Percentiles rank a stretch among this genome's conserved stretches.
Conservation (phyloP, 2,888 invertebrate genomes). For the Macroteleia sp. region DNA sequence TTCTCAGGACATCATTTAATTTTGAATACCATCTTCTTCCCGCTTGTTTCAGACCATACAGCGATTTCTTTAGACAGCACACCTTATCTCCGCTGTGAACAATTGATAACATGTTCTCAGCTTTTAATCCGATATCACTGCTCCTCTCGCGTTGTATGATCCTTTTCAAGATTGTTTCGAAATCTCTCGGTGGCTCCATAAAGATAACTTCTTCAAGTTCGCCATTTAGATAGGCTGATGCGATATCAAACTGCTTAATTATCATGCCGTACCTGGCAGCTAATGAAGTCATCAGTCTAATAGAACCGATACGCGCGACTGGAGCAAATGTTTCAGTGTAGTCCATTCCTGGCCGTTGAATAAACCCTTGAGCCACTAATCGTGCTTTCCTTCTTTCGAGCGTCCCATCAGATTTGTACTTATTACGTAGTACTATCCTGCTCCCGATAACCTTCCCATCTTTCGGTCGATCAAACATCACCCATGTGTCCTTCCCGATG, state of each 20-base stretch:
- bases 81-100: constrained; percentile 16
- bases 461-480: too few relatives aligned
- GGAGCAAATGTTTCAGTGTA: constrained; percentile 41
- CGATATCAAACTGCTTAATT: constrained; percentile 62
- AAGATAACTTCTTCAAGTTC: constrained; percentile 15
- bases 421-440: too few relatives aligned
- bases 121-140: background rate
- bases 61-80: constrained; percentile 30
- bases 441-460: too few relatives aligned
- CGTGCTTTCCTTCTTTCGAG: too few relatives aligned
- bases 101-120: constrained; percentile 13
- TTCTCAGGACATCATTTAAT: background rate
- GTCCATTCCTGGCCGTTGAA: too few relatives aligned
- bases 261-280: constrained; percentile 50
- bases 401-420: too few relatives aligned
- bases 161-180: constrained; percentile 2
- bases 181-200: too few relatives aligned
- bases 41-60: constrained; percentile 47
- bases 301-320: constrained; percentile 34
- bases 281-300: constrained; percentile 38
- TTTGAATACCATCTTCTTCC: constrained; percentile 32
- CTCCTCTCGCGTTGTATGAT: too few relatives aligned
- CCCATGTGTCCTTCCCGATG: too few relatives aligned
- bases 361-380: too few relatives aligned
- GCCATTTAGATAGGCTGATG: constrained; percentile 66